Conservation (phyloP, 2,888 invertebrate genomes). For the Ornithoptera alexandrae region DNA sequence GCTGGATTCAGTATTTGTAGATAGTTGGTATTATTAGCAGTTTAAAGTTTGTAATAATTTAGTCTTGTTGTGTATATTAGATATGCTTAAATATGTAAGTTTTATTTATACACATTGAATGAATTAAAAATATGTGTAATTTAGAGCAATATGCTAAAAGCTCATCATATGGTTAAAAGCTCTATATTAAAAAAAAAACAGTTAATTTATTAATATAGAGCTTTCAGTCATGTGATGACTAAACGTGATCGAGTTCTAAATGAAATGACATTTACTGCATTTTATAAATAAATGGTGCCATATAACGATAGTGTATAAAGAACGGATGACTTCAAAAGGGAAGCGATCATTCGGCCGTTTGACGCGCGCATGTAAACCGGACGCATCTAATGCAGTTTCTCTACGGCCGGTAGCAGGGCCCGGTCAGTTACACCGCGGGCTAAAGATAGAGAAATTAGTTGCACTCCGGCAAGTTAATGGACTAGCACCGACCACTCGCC, state of each 20-base stretch:
- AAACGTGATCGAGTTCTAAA: neutral
- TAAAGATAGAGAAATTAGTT: constrained; percentile 80
- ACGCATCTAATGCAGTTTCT: constrained; percentile 76
- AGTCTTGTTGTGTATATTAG: no score
- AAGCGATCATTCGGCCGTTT: constrained; percentile 42
- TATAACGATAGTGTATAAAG: constrained; percentile 2
- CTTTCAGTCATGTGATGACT: neutral
- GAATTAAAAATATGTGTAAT: no score
- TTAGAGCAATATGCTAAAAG: no score
- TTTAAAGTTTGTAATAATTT: no score
- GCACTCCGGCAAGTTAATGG: constrained; percentile 61
- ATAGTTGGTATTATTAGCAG: no score
- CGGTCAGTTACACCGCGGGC: constrained; percentile 74
- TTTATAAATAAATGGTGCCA: no score
- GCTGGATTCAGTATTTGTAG: no score
- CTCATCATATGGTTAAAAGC: neutral
- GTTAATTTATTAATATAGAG: neutral
- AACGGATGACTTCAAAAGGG: constrained; percentile 39
- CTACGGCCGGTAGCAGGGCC: constrained; percentile 60
- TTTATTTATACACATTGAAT: no score
- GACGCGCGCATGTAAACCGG: constrained; percentile 67
- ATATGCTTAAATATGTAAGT: no score
- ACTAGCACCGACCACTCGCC: constrained; percentile 27
- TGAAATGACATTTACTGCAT: neutral
- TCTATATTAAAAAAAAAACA: neutral